Conservation (phyloP, 1,140 invertebrate species). For the Psilanteris sp. region DNA sequence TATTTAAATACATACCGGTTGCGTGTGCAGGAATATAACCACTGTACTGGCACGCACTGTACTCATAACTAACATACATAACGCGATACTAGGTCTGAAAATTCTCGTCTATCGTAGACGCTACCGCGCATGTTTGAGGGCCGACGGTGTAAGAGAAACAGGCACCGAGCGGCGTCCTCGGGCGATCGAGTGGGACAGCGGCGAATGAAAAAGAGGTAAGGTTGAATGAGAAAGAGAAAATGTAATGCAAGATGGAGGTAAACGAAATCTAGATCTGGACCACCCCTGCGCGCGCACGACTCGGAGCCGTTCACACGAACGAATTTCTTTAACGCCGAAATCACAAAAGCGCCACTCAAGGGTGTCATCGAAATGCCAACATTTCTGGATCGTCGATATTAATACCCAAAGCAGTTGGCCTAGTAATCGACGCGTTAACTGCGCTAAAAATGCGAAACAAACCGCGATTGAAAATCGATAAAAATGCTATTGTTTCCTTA, state of each 20-base stretch:
- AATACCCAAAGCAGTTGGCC: slow-evolving; percentile 52
- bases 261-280: slow-evolving; percentile 66
- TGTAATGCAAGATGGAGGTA: slow-evolving; percentile 68
- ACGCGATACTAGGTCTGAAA: slow-evolving; percentile 62
- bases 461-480: slow-evolving; percentile 53
- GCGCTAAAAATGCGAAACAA: slow-evolving; percentile 28
- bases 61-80: slow-evolving; percentile 76
- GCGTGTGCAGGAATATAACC: slow-evolving; percentile 69
- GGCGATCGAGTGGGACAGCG: slow-evolving; percentile 44
- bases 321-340: slow-evolving; percentile 37
- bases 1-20: slow-evolving; percentile 71
- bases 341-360: slow-evolving; percentile 34
- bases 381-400: slow-evolving; percentile 54
- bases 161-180: slow-evolving; percentile 19
- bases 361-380: slow-evolving; percentile 57
- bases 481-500: slow-evolving; percentile 48
- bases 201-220: slow-evolving; percentile 60
- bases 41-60: slow-evolving; percentile 78
- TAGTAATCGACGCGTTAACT: slow-evolving; percentile 57
- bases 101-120: slow-evolving; percentile 56
- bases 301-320: slow-evolving; percentile 8
- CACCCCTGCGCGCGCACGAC: slow-evolving; percentile 51
- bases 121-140: slow-evolving; percentile 63
- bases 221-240: slow-evolving; percentile 70
- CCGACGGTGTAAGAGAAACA: slow-evolving; percentile 41